A percentile compares a stretch with the other conserved stretches of the same genome.
These are phyloP conservation scores for Callipepla squamata DNA, from an alignment of 2,113 vertebrate genomes.

Conservation along the genomic window DNA sequence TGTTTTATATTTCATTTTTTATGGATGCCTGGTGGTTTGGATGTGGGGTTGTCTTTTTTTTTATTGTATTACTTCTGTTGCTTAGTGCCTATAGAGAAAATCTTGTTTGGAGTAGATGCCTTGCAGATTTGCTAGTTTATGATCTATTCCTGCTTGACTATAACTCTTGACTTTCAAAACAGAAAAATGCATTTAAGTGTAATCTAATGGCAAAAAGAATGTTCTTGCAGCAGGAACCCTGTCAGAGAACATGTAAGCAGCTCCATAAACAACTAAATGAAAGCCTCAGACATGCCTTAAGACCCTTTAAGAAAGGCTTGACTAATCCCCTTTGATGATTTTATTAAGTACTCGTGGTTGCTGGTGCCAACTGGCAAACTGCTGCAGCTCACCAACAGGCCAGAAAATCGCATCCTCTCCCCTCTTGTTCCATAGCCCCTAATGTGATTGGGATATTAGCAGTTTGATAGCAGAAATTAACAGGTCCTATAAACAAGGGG, in stretches of 20 bases:
- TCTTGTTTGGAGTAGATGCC: constrained; percentile 21
- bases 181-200: constrained; percentile 55
- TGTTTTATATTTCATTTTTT: constrained; percentile 58
- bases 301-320: constrained; percentile 77
- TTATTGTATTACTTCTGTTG: constrained; percentile 46
- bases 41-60: constrained; percentile 26
- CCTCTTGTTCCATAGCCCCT: constrained; percentile 54
- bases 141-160: constrained; percentile 26
- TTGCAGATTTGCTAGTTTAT: constrained; percentile 50
- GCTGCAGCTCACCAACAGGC: constrained; percentile 62
- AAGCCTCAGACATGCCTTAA: constrained; percentile 67
- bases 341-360: constrained; percentile 82
- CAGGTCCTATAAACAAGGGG: constrained; percentile 76
- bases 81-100: constrained; percentile 43
- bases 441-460: constrained; percentile 75
- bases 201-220: constrained; percentile 39
- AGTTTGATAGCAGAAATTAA: constrained; percentile 82
- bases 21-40: constrained; percentile 60
- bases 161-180: constrained; percentile 23
- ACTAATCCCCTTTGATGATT: constrained; percentile 85
- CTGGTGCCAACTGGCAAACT: constrained; percentile 79
- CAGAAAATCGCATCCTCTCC: constrained; percentile 74
- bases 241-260: constrained; percentile 50
- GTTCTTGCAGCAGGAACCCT: constrained; percentile 28
- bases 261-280: constrained; percentile 68